Conservation (phyloP, 2,888 invertebrate genomes). For the Ophonus ardosiacus region DNA sequence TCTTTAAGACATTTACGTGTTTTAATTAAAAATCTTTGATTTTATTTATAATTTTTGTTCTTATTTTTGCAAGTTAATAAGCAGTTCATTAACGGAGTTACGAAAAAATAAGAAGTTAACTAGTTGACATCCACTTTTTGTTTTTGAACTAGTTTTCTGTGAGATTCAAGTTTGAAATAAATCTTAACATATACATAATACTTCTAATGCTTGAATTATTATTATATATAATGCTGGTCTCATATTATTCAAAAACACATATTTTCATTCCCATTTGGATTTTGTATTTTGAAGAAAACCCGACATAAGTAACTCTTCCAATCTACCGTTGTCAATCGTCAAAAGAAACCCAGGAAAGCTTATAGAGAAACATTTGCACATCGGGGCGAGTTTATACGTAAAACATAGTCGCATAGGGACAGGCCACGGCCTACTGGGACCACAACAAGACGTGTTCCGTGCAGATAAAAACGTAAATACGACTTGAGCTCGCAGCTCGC, state of each 20-base stretch:
- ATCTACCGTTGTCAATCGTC: constrained; percentile 35
- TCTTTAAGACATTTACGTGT: too few species aligned
- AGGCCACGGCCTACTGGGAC: constrained; percentile 6
- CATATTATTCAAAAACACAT: background rate
- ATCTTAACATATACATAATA: too few species aligned
- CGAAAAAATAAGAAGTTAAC: too few species aligned
- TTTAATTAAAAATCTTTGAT: too few species aligned
- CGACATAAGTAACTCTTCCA: background rate
- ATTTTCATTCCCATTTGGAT: background rate
- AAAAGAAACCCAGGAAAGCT: constrained; percentile 8
- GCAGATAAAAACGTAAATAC: constrained; percentile 43
- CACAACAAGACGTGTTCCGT: constrained; percentile 26
- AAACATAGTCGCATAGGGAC: constrained; percentile 6
- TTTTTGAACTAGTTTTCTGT: too few species aligned
- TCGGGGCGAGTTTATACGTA: constrained; percentile 26
- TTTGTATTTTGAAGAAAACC: background rate
- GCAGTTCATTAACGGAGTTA: too few species aligned
- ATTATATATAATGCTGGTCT: background rate
- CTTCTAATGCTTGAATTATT: too few species aligned
- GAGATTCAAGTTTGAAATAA: too few species aligned
- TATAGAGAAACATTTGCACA: constrained; percentile 26
- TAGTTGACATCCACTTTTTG: too few species aligned
- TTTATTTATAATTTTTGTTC: too few species aligned
- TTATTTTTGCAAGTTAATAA: too few species aligned
- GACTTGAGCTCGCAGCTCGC: background rate